phyloP scores from a whole-genome alignment of 2,113 vertebrate species.

The Cheilinus undulatus region DNA sequence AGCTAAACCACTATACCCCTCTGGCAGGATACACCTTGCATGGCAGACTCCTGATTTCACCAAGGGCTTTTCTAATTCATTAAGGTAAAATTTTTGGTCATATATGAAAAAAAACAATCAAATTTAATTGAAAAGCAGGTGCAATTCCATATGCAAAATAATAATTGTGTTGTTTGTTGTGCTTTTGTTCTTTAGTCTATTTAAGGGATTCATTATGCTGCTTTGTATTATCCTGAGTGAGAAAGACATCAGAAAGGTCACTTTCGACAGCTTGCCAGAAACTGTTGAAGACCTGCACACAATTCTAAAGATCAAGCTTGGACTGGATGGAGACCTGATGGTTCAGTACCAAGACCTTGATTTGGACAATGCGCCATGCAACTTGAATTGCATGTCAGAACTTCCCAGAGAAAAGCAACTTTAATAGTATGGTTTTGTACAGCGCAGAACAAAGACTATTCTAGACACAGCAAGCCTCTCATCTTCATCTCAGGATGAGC shows the following conservation, averaged over 20 bases:
- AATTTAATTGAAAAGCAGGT: no score
- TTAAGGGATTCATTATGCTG: slow-evolving; percentile 16
- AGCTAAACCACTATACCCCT: slow-evolving; percentile 36
- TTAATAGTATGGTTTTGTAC: slow-evolving; percentile 24
- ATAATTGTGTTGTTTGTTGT: no score
- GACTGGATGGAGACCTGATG: slow-evolving; percentile 5
- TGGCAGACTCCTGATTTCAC: slow-evolving; percentile 14
- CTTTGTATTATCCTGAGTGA: slow-evolving; percentile 11
- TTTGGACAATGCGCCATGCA: slow-evolving; percentile 38
- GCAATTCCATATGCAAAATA: no score
- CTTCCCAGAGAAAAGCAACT: slow-evolving; percentile 22
- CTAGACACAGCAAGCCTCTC: slow-evolving; percentile 41
- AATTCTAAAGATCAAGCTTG: slow-evolving; percentile 21
- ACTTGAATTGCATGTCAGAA: slow-evolving; percentile 34
- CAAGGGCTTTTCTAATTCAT: slow-evolving; percentile 17
- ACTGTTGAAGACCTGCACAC: slow-evolving; percentile 11
- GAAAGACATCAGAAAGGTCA: slow-evolving; percentile 7
- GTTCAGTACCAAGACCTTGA: slow-evolving; percentile 24
- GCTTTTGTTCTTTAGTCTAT: not conserved
- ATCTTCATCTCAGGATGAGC: not conserved
- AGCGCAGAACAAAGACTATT: slow-evolving; percentile 23
- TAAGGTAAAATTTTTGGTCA: not conserved
- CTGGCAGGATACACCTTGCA: slow-evolving; percentile 33
- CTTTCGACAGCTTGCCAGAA: slow-evolving; percentile 15
- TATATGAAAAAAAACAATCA: no score